Evolutionary conservation across 1,140 invertebrate species (phyloP).

Genomic region (Teleogryllus occipitalis): DNA sequence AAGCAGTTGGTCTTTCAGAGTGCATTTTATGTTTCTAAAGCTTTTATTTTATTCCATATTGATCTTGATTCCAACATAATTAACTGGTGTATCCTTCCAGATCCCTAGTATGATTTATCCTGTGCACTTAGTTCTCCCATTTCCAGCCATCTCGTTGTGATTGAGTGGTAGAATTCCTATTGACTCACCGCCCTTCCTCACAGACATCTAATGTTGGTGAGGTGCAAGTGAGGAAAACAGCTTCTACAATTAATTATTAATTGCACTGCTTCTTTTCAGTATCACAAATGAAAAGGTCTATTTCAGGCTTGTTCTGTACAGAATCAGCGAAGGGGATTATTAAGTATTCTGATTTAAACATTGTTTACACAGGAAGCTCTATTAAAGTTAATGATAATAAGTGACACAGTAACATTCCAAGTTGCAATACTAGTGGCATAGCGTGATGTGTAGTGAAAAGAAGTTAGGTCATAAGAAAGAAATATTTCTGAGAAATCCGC

Average conservation of each 20-base stretch:
- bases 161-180: background rate
- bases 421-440: too few species aligned
- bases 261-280: slow-evolving; percentile 1
- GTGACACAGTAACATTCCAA: too few species aligned
- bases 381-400: too few species aligned
- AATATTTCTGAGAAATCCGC: too few species aligned
- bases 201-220: background rate
- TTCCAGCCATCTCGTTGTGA: background rate
- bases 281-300: background rate
- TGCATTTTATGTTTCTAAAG: background rate
- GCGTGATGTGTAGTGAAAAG: too few species aligned
- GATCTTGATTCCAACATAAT: background rate
- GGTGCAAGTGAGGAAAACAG: background rate
- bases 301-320: background rate
- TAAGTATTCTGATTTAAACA: background rate
- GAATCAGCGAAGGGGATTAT: background rate
- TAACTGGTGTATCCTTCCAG: background rate
- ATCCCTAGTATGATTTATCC: background rate
- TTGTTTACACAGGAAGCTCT: background rate
- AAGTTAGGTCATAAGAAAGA: too few species aligned
- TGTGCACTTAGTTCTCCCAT: background rate
- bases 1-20: too few species aligned
- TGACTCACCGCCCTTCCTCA: background rate
- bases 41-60: background rate
- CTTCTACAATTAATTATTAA: background rate